Base-by-base conservation (phyloP, 2,888 invertebrate species). In the Drosophila nr. medialis region DNA sequence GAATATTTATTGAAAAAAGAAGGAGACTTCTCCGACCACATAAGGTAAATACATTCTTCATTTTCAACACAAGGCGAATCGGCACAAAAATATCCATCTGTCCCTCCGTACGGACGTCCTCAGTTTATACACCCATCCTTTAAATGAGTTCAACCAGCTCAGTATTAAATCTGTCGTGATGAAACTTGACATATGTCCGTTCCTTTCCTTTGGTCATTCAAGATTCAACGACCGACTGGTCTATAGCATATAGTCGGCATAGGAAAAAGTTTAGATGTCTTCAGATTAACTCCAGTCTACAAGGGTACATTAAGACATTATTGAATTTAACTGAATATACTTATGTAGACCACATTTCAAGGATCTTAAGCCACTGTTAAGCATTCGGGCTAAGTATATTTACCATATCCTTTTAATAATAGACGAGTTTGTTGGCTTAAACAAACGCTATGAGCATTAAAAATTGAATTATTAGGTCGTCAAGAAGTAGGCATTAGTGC, bases 391-490 rank as follows among this genome's bases (percentile, higher is more conserved):
- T 61, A 58, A 77, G 64, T 75, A 60, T 81, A 58, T 80, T 84
- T 68, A 63, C 67, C 51, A 59, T 64, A 76, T 27, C 42, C 45
- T 53, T 56, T 66, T 55, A 72, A 80, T 77, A 72, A 80, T 55
- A 51, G 61, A 63, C 55, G 61, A 78, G 51, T 64, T 65, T 70
- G 62, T 69, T 49, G 75, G 61, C 65, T 65, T 61, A 64, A 62
- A 54, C 61, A 62, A 65, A 64, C 62, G 61, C 34, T 15, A 49
- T 15, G 32, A 56, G 60, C 70, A 72, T 65, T 70, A 51, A 63
- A 76, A 71, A 73, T 75, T 80, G 66, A 80, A 71, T 75, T 67
- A 77, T 82, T 75, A 80, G 71, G 56, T 56, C 51, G 60, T 50
- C 48, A 50, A 54, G 34, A 48, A 30, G 40, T 24, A 49, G 49